Evolutionary conservation across 1,140 invertebrate species (phyloP), one percentile per base, ranked within the genome.

Genomic region (Helicoverpa zea): DNA sequence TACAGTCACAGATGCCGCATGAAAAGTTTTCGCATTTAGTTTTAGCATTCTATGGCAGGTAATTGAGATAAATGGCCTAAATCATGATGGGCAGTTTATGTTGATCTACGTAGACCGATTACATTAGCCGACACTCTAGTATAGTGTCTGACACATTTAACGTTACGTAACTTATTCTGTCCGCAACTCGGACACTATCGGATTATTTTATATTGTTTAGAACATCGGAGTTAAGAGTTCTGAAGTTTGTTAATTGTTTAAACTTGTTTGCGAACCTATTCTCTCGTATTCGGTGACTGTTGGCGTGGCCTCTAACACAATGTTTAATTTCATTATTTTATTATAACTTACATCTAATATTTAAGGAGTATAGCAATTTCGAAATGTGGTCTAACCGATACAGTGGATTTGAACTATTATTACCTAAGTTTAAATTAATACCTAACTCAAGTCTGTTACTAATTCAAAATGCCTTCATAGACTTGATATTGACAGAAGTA

Each of bases 211-310:
- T 43, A 43, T 5, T 43, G 35, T 58, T 58, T 5, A 64, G 64
- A 14, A 23, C 43, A 18, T 68, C 18, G 43, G 49, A 68, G 64
- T 68, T 49, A 68, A 49, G 18, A 23, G 43, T 68, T 68, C n/a
- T 49, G 64, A 49, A 68, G 64, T 68, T 68, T 68, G n/a, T 13
- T 61, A 68, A 68, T 68, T 66, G 63, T 66, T 47, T 47, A 47
- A 16, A 14, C n/a, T 16, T 66, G 43, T 68, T 49, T 49, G 11
- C 13, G 63, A 47, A 11, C 63, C 63, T 23, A 23, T 23, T 23
- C 23, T 23, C 23, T 23, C 23, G 23, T 23, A 23, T 23, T 9
- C 35, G 35, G 35, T 43, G 35, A 43, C 35, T 43, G 35, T 5
- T 43, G 35, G 35, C 35, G 35, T 43, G 35, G 35, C 5, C 35